Evolutionary conservation across 2,888 invertebrate genomes (phyloP), one percentile per base, ranked within the genome.

Genomic region (Epistrophe grossulariae): DNA sequence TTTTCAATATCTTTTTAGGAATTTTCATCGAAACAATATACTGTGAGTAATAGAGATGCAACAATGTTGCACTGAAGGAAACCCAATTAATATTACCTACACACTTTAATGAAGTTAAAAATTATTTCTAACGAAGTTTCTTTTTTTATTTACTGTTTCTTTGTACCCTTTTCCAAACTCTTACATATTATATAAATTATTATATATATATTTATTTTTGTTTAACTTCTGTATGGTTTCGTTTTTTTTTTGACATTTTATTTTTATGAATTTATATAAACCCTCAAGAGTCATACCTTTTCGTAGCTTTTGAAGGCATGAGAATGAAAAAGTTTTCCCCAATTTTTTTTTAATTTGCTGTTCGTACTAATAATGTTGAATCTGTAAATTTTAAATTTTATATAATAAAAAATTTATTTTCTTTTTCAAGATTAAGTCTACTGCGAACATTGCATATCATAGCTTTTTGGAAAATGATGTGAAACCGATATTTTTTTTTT

Each of bases 1-100:
- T 90, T 90, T 89, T 89, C 89, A 89, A 89, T 89, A 82, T 90
- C 89, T 90, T 89, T 91, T 90, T 92, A 92, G 92, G 92, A 92
- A 90, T 92, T 92, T 91, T 92, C 92, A 91, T 89, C 92, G 90
- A 92, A 91, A 89, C 92, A 92, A 91, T 92, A 92, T 92, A 92
- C 92, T 92, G 92, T 92, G 92, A 92, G 92, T 92, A 92, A 91
- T 89, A 77, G 62, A 70, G 62, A 70, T 85, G 70, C 82, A 77
- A 78, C 78, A 60, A 17, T 70, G 70, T 78, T 85, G 70, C 73
- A 55, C 73, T 85, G 43, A 85, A 74, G 70, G 59, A 74, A 79
- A 48, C 31, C 68, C 68, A 79, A 68, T 83, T 68, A 68, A 35
- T 35, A 52, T 35, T 48, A 55, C 68, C 31, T 48, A 52, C 35